Base-by-base conservation (phyloP, 2,888 invertebrate species). In the Rambutsinella grinnellia region DNA sequence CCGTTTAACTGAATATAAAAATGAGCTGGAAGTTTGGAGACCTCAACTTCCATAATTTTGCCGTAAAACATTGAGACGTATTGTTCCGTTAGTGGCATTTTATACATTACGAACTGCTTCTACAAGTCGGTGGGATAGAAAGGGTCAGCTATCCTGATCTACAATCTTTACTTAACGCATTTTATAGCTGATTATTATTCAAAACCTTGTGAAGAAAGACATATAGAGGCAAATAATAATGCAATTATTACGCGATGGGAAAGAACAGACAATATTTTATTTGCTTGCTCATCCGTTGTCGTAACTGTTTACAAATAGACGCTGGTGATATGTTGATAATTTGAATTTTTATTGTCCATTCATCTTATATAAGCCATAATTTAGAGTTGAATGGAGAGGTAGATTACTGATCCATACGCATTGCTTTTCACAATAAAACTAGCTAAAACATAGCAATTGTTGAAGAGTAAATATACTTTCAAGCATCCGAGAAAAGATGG, bases 191-290 rank as follows among this genome's bases (percentile, higher is more conserved):
- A 36, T 36, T 36, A 36, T 36, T 36, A 36, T 36, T 5, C 36
- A 36, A 36, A 36, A 36, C 5, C 6, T 36, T 36, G 36, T 36
- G 36, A 36, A 23, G 54, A 23, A 62, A 46, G 69, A 23, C 19
- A 51, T 70, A 70, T 47, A 44, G 47, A 71, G 36, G 57, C 23
- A 23, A 62, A 56, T 65, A 63, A 71, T 65, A 65, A 60, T 53
- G 66, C 65, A 72, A 66, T 72, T 72, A 72, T 72, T 72, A 66
- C 66, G 58, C 60, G 47, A 60, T 65, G 66, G 72, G 66, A 72
- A 72, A 3, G 21, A 46, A 15, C 44, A 36, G 19, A 28, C 13
- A 36, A 36, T 36, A 46, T 72, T 72, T 65, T 66, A 72, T 61
- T 54, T 13, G 5, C 36, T 36, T 13, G 13, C 13, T 13, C 36